Conservation (phyloP, 2,113 vertebrate genomes). For the Nothobranchius furzeri region DNA sequence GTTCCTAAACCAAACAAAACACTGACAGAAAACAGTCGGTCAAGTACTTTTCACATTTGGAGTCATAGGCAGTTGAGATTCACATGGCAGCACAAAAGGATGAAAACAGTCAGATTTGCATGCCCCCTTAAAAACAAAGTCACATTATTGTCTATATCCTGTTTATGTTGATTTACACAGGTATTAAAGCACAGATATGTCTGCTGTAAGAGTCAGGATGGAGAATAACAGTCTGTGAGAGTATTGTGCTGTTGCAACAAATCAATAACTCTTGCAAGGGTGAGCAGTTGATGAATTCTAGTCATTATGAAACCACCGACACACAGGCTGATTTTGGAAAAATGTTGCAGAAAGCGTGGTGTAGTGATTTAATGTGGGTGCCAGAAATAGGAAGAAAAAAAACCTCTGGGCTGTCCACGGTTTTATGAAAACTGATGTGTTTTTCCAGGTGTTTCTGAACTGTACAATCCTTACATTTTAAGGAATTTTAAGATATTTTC, state of each 20-base stretch:
- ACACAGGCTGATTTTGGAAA: conserved; percentile 16
- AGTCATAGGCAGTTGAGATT: too few relatives aligned
- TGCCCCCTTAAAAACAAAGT: not conserved
- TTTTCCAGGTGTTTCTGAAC: not conserved
- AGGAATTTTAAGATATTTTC: not conserved
- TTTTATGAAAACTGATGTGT: conserved; percentile 11
- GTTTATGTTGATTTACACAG: not conserved
- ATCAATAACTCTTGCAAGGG: conserved; percentile 28
- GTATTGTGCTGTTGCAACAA: conserved; percentile 26
- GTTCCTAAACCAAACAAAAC: too few relatives aligned
- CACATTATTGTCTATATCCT: not conserved
- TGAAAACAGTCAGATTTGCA: too few relatives aligned
- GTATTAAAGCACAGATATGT: not conserved
- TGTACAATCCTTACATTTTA: not conserved
- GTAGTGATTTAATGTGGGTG: conserved; percentile 11
- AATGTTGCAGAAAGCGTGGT: conserved; percentile 6
- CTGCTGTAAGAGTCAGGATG: conserved; percentile 19
- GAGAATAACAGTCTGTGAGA: conserved; percentile 17
- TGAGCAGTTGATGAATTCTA: conserved; percentile 21
- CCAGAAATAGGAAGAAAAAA: conserved; percentile 5
- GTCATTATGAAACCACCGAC: conserved; percentile 29
- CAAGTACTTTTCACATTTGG: too few relatives aligned
- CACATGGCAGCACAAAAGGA: too few relatives aligned
- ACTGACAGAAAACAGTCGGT: too few relatives aligned
- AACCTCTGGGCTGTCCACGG: conserved; percentile 10